Conservation (phyloP, 2,888 invertebrate species). For the Hirtodrosophila confusa region DNA sequence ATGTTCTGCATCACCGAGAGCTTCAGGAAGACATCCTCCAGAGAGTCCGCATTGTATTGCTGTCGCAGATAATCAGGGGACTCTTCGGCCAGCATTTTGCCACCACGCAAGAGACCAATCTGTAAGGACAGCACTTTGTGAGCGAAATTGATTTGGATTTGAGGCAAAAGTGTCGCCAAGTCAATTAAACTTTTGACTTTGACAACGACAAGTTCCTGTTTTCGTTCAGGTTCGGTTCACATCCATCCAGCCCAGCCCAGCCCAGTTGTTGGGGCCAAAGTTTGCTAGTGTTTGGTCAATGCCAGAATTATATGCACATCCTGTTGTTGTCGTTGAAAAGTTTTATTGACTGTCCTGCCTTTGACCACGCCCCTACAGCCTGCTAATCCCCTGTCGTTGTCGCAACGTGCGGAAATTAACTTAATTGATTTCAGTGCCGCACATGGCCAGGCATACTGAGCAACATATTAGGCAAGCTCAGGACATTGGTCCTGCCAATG, state of each 20-base stretch:
- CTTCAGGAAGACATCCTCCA: slow-evolving; percentile 93
- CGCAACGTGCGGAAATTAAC: slow-evolving; percentile 83
- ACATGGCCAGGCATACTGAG: slow-evolving; percentile 78
- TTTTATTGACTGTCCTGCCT: slow-evolving; percentile 70
- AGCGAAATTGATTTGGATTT: slow-evolving; percentile 58
- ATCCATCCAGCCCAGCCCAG: neutral
- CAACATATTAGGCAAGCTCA: slow-evolving; percentile 42
- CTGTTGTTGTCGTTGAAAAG: slow-evolving; percentile 66
- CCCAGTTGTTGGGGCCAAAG: slow-evolving; percentile 20
- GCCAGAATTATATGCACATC: slow-evolving; percentile 70
- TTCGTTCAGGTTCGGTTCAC: neutral
- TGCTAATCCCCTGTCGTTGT: slow-evolving; percentile 45
- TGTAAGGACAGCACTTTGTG: slow-evolving; percentile 74
- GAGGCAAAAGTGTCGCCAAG: slow-evolving; percentile 62
- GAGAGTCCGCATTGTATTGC: slow-evolving; percentile 89
- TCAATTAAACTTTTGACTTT: slow-evolving; percentile 76
- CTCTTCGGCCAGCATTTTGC: slow-evolving; percentile 93
- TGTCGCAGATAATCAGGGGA: slow-evolving; percentile 89
- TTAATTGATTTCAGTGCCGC: slow-evolving; percentile 83
- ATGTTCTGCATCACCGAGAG: slow-evolving; percentile 91
- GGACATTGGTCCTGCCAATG: slow-evolving; percentile 12
- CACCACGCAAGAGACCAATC: slow-evolving; percentile 94
- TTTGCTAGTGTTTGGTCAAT: slow-evolving; percentile 42
- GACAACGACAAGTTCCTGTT: slow-evolving; percentile 32
- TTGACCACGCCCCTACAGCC: slow-evolving; percentile 21